Evolutionary conservation across 1,140 invertebrate species (phyloP).

Genomic region (Halictus rubicundus): DNA sequence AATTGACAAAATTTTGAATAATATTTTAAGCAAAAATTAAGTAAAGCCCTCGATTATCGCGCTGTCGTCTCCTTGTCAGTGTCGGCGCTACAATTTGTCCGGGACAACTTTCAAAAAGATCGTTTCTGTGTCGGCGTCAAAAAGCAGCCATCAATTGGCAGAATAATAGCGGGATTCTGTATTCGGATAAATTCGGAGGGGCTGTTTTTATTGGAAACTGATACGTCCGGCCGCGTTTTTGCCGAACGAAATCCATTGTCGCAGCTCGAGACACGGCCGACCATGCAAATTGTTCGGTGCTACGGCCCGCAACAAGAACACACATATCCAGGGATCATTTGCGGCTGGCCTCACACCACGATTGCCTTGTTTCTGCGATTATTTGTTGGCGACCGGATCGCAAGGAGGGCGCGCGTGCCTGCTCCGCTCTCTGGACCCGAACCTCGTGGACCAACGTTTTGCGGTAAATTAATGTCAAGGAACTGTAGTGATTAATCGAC

Average conservation of each 20-base stretch:
- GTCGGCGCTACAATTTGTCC: too few species aligned
- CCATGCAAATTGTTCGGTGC: conserved; percentile 40
- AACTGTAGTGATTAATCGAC: conserved; percentile 33
- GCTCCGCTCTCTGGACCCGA: too few species aligned
- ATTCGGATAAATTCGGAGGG: conserved; percentile 27
- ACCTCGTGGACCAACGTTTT: conserved; percentile 2
- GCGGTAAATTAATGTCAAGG: conserved; percentile 38
- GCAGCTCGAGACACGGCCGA: neutral
- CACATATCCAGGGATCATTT: conserved; percentile 35
- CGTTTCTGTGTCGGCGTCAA: too few species aligned
- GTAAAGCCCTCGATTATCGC: too few species aligned
- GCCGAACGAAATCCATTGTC: conserved; percentile 28
- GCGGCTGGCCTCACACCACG: conserved; percentile 5
- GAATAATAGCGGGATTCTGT: neutral
- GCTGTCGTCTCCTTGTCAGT: too few species aligned
- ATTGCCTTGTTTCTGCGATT: conserved; percentile 34
- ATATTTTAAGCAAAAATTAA: too few species aligned
- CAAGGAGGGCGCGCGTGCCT: conserved; percentile 2
- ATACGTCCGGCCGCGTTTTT: conserved; percentile 22
- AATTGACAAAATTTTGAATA: too few species aligned
- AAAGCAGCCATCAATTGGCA: neutral
- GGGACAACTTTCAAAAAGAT: too few species aligned
- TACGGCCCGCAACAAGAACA: conserved; percentile 24
- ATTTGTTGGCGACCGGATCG: conserved; percentile 26
- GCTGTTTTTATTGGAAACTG: conserved; percentile 40